Evolutionary conservation across 2,113 vertebrate genomes (phyloP).

Genomic region (Entomyzon cyanotis): DNA sequence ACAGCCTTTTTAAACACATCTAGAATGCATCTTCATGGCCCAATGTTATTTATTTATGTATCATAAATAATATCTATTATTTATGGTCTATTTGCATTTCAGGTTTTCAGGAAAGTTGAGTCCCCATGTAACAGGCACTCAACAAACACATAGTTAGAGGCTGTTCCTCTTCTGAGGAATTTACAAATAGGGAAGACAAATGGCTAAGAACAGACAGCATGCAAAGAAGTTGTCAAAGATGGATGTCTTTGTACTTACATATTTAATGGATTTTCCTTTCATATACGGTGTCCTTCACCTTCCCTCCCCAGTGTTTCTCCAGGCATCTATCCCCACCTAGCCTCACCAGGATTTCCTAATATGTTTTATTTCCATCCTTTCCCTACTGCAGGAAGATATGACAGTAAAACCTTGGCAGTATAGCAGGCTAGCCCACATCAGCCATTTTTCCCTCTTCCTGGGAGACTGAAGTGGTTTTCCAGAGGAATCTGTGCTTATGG

Average conservation of each 20-base stretch:
- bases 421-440: background rate
- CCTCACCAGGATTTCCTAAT: background rate
- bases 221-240: conserved; percentile 25
- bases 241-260: background rate
- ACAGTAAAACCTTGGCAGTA: background rate
- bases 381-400: background rate
- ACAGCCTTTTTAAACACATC: background rate
- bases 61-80: conserved; percentile 42
- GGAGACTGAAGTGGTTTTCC: background rate
- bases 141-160: background rate
- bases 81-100: background rate
- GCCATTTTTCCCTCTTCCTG: background rate
- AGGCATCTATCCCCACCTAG: background rate
- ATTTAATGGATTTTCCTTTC: conserved; percentile 16
- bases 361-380: background rate
- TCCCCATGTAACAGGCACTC: background rate
- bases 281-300: background rate
- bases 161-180: conserved; percentile 19
- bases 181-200: conserved; percentile 46
- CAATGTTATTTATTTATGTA: conserved; percentile 14
- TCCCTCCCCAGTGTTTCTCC: background rate
- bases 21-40: background rate
- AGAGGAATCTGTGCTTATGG: background rate
- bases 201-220: conserved; percentile 11
- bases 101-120: conserved; percentile 3